Conservation (phyloP, 2,797 vertebrate genomes). For the Melanotaenia nigrans region DNA sequence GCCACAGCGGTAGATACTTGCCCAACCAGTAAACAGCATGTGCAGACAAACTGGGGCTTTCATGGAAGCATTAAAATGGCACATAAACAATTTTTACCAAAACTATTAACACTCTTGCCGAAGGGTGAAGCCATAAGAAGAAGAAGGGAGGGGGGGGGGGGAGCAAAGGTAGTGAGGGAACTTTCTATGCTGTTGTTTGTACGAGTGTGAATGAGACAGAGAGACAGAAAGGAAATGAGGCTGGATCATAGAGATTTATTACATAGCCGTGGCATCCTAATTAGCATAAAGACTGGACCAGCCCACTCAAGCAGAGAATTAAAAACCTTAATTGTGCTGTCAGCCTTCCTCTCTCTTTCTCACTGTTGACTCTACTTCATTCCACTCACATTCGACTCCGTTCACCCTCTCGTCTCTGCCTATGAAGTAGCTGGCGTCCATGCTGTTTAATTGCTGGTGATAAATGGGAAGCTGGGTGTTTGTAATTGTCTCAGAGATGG, state of each 20-base stretch:
- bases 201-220: conserved; percentile 66
- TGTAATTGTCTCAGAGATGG: conserved; percentile 85
- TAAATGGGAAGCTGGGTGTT: conserved; percentile 86
- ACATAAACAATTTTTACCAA: conserved; percentile 52
- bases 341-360: conserved; percentile 84
- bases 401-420: conserved; percentile 40
- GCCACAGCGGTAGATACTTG: conserved; percentile 44
- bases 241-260: conserved; percentile 93
- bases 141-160: conserved; percentile 9
- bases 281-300: conserved; percentile 98
- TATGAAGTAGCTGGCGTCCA: conserved; percentile 79
- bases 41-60: conserved; percentile 41
- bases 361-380: conserved; percentile 75
- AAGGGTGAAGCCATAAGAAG: conserved; percentile 47
- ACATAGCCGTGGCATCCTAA: conserved; percentile 90
- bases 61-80: conserved; percentile 35
- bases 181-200: conserved; percentile 58
- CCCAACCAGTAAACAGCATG: conserved; percentile 63
- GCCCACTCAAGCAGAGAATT: conserved; percentile 99
- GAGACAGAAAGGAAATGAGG: conserved; percentile 79
- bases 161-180: conserved; percentile 32
- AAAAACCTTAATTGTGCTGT: conserved; percentile 99
- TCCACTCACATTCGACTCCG: conserved; percentile 52
- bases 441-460: conserved; percentile 90
- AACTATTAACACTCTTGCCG: conserved; percentile 54